A percentile compares a stretch with the other conserved stretches of the same genome.
Evolutionary conservation across 2,797 vertebrate species (phyloP).

Genomic region (Tokudaia tokunoshimensis): DNA sequence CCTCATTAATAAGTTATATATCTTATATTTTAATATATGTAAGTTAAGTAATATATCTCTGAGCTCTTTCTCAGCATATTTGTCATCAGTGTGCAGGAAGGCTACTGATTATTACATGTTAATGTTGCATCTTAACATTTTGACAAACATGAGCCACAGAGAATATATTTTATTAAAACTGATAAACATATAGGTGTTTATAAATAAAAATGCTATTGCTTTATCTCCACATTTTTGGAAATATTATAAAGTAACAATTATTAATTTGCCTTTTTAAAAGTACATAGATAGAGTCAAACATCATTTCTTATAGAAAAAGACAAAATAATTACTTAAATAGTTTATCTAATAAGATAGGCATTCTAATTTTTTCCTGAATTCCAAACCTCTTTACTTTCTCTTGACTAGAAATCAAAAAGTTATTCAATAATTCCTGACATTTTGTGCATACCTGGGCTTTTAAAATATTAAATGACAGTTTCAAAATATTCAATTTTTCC

Average conservation of each 20-base stretch:
- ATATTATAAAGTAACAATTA: not conserved
- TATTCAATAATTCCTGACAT: not conserved
- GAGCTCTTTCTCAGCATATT: not conserved
- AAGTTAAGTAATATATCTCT: not conserved
- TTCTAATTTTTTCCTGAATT: not conserved
- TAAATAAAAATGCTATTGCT: conserved; percentile 41
- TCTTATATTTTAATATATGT: not conserved
- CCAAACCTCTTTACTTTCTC: not conserved
- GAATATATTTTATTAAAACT: conserved; percentile 5
- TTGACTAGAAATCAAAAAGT: not conserved
- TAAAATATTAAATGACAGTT: not conserved
- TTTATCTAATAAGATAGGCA: not conserved
- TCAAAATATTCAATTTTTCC: not conserved
- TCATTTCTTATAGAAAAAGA: not conserved
- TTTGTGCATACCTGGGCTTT: not conserved
- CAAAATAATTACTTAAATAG: not conserved
- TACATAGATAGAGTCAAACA: not conserved
- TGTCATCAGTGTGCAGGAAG: not conserved
- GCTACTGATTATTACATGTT: not conserved
- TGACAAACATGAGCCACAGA: not conserved
- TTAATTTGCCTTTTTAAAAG: not conserved
- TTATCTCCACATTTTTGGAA: not conserved
- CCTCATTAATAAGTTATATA: not conserved
- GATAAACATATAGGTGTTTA: conserved; percentile 12
- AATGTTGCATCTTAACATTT: not conserved